Conservation (phyloP, 2,797 vertebrate genomes). For the Onychomys leucogaster region DNA sequence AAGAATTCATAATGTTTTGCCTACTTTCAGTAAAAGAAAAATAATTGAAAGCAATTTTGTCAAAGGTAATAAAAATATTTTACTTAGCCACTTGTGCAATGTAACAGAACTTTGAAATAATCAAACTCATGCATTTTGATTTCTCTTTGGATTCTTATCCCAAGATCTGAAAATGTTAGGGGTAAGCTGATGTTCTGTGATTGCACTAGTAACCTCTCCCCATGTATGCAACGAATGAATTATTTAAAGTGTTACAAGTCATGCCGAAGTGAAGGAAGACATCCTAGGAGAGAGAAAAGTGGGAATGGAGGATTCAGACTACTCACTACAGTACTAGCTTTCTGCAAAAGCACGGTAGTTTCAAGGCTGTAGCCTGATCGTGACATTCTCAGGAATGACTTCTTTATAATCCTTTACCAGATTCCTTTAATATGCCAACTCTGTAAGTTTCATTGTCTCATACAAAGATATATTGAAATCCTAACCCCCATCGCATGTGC, state of each 20-base stretch:
- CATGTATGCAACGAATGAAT: background rate
- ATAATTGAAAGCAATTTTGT: slow-evolving; percentile 33
- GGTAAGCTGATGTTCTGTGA: background rate
- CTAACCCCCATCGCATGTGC: background rate
- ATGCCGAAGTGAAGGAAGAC: background rate
- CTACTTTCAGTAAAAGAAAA: slow-evolving; percentile 49
- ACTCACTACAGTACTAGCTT: background rate
- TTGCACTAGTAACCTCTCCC: background rate
- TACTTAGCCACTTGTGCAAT: slow-evolving; percentile 41
- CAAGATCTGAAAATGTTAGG: background rate
- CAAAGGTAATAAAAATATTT: background rate
- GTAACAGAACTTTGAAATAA: slow-evolving; percentile 34
- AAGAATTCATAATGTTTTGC: background rate
- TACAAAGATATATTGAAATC: background rate
- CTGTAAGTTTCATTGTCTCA: background rate
- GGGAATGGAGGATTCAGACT: background rate
- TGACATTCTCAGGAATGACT: background rate
- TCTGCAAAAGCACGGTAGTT: background rate
- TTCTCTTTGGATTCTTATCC: slow-evolving; percentile 22
- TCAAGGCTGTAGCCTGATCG: background rate
- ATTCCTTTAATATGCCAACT: background rate
- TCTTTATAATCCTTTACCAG: background rate
- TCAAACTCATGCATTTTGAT: background rate
- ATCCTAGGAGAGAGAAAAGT: background rate
- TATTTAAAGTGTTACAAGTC: background rate